phyloP scores from a whole-genome alignment of 2,797 vertebrate species.

The Erethizon dorsatum region DNA sequence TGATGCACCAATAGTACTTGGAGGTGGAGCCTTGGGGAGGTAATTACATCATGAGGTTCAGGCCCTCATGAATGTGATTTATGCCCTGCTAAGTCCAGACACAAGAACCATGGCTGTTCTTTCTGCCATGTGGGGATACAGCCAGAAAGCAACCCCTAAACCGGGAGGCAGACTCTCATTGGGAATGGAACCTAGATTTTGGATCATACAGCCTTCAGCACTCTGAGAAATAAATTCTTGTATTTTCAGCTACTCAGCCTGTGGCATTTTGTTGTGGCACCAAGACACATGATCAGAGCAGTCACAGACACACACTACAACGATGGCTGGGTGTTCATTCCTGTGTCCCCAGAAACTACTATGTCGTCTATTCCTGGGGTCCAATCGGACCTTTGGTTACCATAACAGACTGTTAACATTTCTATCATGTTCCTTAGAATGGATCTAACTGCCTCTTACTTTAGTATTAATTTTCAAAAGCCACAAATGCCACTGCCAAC shows the following conservation, averaged over 20 bases:
- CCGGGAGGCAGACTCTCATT: rapidly evolving
- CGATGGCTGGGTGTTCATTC: not conserved
- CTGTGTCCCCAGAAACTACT: rapidly evolving
- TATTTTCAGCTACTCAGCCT: not conserved
- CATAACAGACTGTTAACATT: not conserved
- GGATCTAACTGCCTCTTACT: not conserved
- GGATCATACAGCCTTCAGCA: not conserved
- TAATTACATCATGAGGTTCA: not conserved
- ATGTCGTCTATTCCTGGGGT: rapidly evolving
- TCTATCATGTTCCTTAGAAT: not conserved
- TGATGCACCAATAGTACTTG: not conserved
- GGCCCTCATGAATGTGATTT: not conserved
- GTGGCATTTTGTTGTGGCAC: not conserved
- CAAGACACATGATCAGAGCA: not conserved
- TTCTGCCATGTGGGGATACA: not conserved
- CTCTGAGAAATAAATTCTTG: not conserved
- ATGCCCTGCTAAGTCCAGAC: not conserved
- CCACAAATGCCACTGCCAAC: not conserved
- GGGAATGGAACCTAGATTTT: not conserved
- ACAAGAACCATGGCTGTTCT: not conserved
- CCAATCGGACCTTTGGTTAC: not conserved
- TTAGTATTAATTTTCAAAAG: not conserved
- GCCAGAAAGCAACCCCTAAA: not conserved
- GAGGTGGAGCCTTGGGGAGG: not conserved
- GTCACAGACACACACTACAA: not conserved